Evolutionary conservation across 2,888 invertebrate species (phyloP), one percentile per base, ranked within the genome.

Genomic region (Octonoba sinensis): DNA sequence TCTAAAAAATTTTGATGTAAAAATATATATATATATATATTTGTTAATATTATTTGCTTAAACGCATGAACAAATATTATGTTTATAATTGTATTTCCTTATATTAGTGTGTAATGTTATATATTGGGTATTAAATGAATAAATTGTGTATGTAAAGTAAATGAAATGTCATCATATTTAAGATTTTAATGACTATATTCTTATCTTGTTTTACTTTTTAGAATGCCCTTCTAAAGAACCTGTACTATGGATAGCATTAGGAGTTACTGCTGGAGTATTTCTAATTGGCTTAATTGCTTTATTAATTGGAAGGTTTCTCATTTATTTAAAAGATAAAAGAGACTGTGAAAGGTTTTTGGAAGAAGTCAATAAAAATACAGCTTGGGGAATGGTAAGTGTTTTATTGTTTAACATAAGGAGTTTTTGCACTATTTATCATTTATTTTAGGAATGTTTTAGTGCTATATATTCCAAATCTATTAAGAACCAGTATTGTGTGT

Each of bases 281-380:
- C 18, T 84, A 4, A 83, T 84, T 65, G 84, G 84, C 8, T 15
- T 84, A 3, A 71, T 84, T 46, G 76, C 79, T 22, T 36, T 84
- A 24, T 57, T 84, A 13, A 59, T 84, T 59, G 66, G 65, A 27
- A 62, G 82, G 36, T 64, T 84, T 13, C 44, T 70, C 27, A 69
- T 85, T 57, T 77, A 83, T 44, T 44, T 84, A 12, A 85, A 81
- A 81, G 84, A 85, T 49, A 81, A 84, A 51, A 36, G 82, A 69
- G 79, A 82, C 13, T 78, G 60, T 59, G 69, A 82, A 72, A 78
- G 49, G 49, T 82, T 76, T 49, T 65, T 73, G 20, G 74, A 79
- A 18, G 82, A 83, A 54, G 82, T 83, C n/a, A 59, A 83, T 4
- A 84, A 84, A 76, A 71, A 77, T n/a, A 76, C 75, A 4, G 71